These are phyloP conservation scores for Anabacerthia variegaticeps DNA, from an alignment of 2,797 vertebrate genomes.

Conservation along the genomic window DNA sequence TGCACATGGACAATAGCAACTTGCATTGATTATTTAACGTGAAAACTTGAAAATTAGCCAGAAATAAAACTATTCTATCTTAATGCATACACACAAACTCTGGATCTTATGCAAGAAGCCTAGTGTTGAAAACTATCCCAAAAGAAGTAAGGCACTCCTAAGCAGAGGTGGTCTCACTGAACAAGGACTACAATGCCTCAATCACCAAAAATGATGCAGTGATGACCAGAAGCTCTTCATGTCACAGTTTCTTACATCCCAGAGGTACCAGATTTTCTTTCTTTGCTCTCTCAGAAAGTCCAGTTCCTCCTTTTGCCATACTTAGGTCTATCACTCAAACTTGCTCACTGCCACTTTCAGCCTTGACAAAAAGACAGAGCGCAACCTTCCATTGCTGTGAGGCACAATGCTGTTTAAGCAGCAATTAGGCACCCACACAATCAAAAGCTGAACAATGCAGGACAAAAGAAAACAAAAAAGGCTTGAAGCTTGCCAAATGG, in stretches of 20 bases:
- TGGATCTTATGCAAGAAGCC: neutral
- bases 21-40: neutral
- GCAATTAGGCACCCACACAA: neutral
- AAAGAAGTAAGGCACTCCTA: neutral
- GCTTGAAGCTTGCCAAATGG: neutral
- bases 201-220: neutral
- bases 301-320: neutral
- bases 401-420: neutral
- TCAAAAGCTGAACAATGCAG: neutral
- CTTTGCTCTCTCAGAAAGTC: neutral
- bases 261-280: neutral
- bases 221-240: neutral
- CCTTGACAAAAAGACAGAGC: neutral
- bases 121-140: neutral
- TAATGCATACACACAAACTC: neutral
- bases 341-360: neutral
- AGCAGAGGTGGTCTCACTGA: neutral
- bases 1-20: neutral
- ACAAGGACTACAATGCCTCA: neutral
- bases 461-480: neutral
- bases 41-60: neutral
- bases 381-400: neutral
- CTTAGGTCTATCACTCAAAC: neutral
- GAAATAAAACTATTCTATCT: neutral
- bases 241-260: neutral